A percentile compares a stretch with the other conserved stretches of the same genome.
Conservation (phyloP, 2,797 vertebrate genomes). For the Sparus aurata region DNA sequence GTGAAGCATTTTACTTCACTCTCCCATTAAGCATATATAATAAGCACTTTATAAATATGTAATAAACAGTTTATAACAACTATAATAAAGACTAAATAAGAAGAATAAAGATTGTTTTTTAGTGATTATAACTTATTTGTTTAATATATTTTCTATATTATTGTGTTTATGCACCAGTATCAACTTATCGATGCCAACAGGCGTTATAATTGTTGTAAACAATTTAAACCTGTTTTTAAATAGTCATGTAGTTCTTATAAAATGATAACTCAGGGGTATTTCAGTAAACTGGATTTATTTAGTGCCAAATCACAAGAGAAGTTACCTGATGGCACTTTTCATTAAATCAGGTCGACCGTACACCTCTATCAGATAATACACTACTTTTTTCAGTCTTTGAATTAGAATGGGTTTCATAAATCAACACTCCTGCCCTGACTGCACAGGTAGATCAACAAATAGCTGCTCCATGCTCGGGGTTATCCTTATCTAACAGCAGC, state of each 20-base stretch:
- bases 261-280: not conserved
- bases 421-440: too few species aligned
- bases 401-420: not conserved
- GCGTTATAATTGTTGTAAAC: not conserved
- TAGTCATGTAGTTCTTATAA: not conserved
- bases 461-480: conserved; percentile 17
- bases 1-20: too few species aligned
- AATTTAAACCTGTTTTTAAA: not conserved
- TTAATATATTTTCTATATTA: too few species aligned
- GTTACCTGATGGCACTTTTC: too few species aligned
- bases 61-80: too few species aligned
- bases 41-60: too few species aligned
- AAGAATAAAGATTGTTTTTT: too few species aligned
- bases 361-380: not conserved
- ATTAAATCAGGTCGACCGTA: not conserved
- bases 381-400: not conserved
- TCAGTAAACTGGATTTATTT: not conserved
- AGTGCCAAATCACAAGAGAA: too few species aligned
- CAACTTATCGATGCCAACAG: not conserved
- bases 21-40: too few species aligned
- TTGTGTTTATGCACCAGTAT: too few species aligned
- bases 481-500: conserved; percentile 34
- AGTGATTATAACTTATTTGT: too few species aligned
- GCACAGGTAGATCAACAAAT: conserved; percentile 17
- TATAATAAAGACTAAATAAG: too few species aligned